Evolutionary conservation across 2,113 vertebrate species (phyloP).

Genomic region (Thamnophis sirtalis): DNA sequence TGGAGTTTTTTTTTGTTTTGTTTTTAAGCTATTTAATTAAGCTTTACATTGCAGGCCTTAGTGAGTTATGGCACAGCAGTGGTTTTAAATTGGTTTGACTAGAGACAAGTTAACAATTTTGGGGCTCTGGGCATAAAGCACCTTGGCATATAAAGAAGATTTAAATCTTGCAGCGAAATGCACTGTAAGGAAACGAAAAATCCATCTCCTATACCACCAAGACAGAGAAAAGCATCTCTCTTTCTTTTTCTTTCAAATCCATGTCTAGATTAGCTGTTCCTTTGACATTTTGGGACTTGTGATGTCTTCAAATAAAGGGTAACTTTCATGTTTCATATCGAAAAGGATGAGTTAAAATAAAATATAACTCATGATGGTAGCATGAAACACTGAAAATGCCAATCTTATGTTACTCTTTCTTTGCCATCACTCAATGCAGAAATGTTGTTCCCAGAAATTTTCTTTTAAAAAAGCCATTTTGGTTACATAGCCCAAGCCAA

Average conservation of each 20-base stretch:
- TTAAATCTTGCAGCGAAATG: slow-evolving; percentile 1
- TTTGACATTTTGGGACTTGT: background rate
- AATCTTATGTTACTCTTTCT: background rate
- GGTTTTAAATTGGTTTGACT: background rate
- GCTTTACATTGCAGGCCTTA: background rate
- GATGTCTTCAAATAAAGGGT: background rate
- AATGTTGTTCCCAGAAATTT: background rate
- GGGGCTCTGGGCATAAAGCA: background rate
- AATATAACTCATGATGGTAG: background rate
- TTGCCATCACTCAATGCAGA: background rate
- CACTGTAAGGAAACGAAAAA: background rate
- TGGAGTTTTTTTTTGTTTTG: background rate
- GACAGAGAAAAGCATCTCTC: background rate
- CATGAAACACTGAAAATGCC: background rate
- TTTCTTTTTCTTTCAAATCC: background rate
- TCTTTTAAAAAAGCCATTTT: background rate
- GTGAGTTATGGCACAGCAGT: background rate
- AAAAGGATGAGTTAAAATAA: slow-evolving; percentile 5
- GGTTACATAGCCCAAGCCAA: background rate
- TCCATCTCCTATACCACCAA: background rate
- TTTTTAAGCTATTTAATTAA: slow-evolving; percentile 2
- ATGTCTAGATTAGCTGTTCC: background rate
- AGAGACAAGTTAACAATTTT: background rate
- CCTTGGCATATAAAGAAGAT: background rate
- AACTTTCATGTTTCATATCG: background rate